Evolutionary conservation across 23 tunicate species (phyloP).

Genomic region (Pegea sp.): DNA sequence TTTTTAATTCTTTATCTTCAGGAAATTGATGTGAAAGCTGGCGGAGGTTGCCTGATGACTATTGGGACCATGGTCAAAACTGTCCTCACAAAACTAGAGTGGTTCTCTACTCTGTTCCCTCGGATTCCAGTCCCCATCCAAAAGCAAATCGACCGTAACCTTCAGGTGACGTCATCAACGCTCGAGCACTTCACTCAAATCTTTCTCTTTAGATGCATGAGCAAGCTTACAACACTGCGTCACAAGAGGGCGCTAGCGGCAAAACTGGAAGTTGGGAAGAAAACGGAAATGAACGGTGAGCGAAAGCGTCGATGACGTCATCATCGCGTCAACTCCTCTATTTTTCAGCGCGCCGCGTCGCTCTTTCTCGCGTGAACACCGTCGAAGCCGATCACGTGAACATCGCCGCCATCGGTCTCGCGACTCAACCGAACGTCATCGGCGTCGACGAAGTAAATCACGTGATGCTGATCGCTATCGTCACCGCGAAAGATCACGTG

Average conservation of each 20-base stretch:
- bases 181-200: background rate
- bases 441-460: slow-evolving; percentile 18
- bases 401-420: slow-evolving; percentile 14
- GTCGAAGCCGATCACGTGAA: slow-evolving; percentile 22
- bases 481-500: slow-evolving; percentile 8
- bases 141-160: slow-evolving; percentile 46
- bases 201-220: background rate
- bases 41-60: slow-evolving; percentile 88
- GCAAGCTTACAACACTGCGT: background rate
- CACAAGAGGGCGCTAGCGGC: background rate
- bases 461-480: slow-evolving; percentile 10
- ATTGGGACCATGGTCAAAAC: slow-evolving; percentile 67
- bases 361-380: slow-evolving; percentile 6
- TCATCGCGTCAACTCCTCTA: background rate
- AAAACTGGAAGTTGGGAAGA: background rate
- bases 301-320: background rate
- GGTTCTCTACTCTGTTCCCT: slow-evolving; percentile 94
- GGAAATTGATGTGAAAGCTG: slow-evolving; percentile 91
- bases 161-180: slow-evolving; percentile 15
- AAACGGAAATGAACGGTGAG: background rate
- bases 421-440: slow-evolving; percentile 1
- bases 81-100: slow-evolving; percentile 65
- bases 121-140: slow-evolving; percentile 89
- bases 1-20: slow-evolving; percentile 2
- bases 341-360: slow-evolving; percentile 4